phyloP scores from a whole-genome alignment of 2,888 invertebrate genomes.

The Ariolimax columbianus region DNA sequence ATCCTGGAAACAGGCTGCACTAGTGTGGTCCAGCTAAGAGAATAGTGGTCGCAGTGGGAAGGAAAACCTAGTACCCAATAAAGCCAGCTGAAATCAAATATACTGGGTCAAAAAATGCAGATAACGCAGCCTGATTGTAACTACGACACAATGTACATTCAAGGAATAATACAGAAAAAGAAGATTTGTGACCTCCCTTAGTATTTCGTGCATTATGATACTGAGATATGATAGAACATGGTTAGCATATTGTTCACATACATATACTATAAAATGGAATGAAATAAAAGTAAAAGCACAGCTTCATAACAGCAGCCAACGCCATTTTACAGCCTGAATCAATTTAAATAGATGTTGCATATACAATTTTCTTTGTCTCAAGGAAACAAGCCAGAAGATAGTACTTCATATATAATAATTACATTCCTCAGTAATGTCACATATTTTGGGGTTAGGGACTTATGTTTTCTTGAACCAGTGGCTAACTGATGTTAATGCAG shows the following conservation, averaged over 20 bases:
- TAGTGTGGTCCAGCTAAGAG: too few relatives aligned
- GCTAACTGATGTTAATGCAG: conserved; percentile 65
- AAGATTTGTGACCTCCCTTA: background rate
- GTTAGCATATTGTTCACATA: background rate
- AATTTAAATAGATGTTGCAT: background rate
- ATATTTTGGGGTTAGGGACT: background rate
- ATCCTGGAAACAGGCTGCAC: too few relatives aligned
- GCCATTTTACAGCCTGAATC: background rate
- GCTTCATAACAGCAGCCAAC: background rate
- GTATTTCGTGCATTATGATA: background rate
- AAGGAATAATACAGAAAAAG: too few relatives aligned
- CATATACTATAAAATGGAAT: background rate
- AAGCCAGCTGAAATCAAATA: too few relatives aligned
- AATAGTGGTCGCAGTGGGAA: too few relatives aligned
- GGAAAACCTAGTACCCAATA: too few relatives aligned
- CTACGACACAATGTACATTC: too few relatives aligned
- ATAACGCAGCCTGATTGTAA: too few relatives aligned
- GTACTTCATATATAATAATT: background rate
- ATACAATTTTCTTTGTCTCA: background rate
- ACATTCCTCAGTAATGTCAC: background rate
- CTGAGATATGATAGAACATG: background rate
- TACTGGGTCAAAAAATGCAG: too few relatives aligned
- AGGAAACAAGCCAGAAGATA: background rate
- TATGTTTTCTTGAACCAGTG: conserved; percentile 65
- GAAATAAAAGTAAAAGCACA: background rate